Evolutionary conservation across 1,140 invertebrate genomes (phyloP).

Genomic region (Caerostris darwini): DNA sequence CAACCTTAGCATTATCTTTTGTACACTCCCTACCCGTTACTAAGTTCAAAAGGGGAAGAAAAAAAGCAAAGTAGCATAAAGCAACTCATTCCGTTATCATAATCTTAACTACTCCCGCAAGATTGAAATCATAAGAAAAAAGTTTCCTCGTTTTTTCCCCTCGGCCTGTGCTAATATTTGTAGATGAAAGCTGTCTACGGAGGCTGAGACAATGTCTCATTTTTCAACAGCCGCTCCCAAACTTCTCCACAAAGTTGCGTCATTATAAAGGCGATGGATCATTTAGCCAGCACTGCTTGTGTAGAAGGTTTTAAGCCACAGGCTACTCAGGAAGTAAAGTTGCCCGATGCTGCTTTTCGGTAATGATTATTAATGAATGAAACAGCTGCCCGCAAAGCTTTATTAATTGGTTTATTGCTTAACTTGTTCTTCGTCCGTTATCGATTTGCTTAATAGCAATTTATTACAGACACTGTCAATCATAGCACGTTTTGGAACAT

Average conservation of each 20-base stretch:
- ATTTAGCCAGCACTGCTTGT: slow-evolving; percentile 57
- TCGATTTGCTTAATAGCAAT: slow-evolving; percentile 75
- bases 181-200: slow-evolving; percentile 64
- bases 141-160: slow-evolving; percentile 11
- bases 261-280: slow-evolving; percentile 76
- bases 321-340: slow-evolving; percentile 71
- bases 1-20: not conserved
- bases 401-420: slow-evolving; percentile 77
- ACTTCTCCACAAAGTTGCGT: slow-evolving; percentile 71
- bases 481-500: slow-evolving; percentile 66
- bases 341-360: slow-evolving; percentile 67
- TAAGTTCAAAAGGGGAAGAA: not conserved
- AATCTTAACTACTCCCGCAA: slow-evolving; percentile 56
- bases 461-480: slow-evolving; percentile 76
- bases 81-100: slow-evolving; percentile 16
- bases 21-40: not conserved
- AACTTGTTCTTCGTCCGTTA: slow-evolving; percentile 75
- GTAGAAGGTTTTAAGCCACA: slow-evolving; percentile 72
- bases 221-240: slow-evolving; percentile 77
- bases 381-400: slow-evolving; percentile 75
- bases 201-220: slow-evolving; percentile 69
- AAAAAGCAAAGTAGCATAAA: not conserved
- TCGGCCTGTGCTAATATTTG: slow-evolving; percentile 70
- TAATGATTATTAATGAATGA: slow-evolving; percentile 77
- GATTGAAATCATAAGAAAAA: slow-evolving; percentile 38